Percentiles rank a stretch among this genome's conserved stretches.
Conservation (phyloP, 2,888 invertebrate species). For the Habrosyne pyritoides region DNA sequence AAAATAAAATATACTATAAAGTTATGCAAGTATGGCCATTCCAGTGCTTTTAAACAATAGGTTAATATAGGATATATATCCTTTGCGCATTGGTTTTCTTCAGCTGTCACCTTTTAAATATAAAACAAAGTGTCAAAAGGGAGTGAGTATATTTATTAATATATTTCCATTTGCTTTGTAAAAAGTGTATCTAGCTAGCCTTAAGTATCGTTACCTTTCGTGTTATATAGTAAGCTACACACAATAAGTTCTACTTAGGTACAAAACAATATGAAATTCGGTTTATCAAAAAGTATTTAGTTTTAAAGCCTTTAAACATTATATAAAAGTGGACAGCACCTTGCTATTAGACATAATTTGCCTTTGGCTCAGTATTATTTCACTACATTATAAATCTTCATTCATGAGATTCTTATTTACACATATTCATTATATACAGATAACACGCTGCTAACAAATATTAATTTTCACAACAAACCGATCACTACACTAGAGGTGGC, state of each 20-base stretch:
- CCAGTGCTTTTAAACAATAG: no score
- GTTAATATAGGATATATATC: no score
- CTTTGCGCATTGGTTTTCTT: no score
- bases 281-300: slow-evolving; percentile 52
- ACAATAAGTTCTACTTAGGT: slow-evolving; percentile 15
- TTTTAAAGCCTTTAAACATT: slow-evolving; percentile 70
- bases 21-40: no score
- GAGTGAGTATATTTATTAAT: not conserved
- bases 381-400: slow-evolving; percentile 31
- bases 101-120: no score
- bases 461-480: slow-evolving; percentile 28
- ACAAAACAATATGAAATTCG: slow-evolving; percentile 51
- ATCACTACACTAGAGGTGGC: slow-evolving; percentile 54
- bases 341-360: slow-evolving; percentile 68
- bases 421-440: slow-evolving; percentile 49
- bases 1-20: no score
- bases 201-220: not conserved
- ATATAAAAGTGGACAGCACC: slow-evolving; percentile 72
- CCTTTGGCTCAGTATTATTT: slow-evolving; percentile 75
- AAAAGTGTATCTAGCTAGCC: not conserved
- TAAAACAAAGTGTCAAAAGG: not conserved
- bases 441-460: slow-evolving; percentile 36
- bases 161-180: not conserved
- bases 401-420: slow-evolving; percentile 66
- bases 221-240: slow-evolving; percentile 5